Base-by-base conservation (phyloP, 2,113 vertebrate species). In the Zapus hudsonius region DNA sequence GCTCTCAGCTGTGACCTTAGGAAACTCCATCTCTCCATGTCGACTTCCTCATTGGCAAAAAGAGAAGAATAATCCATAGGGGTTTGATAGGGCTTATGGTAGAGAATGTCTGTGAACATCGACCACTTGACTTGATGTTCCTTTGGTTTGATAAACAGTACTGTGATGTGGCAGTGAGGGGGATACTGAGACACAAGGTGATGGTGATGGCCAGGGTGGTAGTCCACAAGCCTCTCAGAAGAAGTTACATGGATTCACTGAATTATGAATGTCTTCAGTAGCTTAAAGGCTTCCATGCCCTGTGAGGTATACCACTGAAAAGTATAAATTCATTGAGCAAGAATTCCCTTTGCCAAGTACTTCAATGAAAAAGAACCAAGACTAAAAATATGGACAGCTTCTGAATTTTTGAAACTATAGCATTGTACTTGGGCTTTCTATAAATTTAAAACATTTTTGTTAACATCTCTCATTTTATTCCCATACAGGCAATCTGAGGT, bases 21-120 rank as follows among this genome's bases (percentile, higher is more conserved):
- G 63, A 93, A 94, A 94, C 59, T 67, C 64, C 25, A n/a, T 84
- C 81, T 92, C 76, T 79, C 89, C 47, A 82, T 79, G 82, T 89
- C 76, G 27, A 70, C 87, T 92, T 89, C 70, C 84, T 90, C 76
- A 64, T 33, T 47, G 33, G 86, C 81, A 93, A 89, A 87, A 92
- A 67, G 40, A 23, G 25, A 85, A 38, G 23, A 22, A 23, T 40
- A 69, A 59, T 84, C 94, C 70, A n/a, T 36, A 84, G 42, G 17
- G 17, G 22, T 63, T 36, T 33, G 5, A 0, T 23, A 63, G 59
- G 76, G 52, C 47, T 94, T 84, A 67, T 57, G 25, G 73, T 42
- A 87, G 69, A 82, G 57, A 57, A n/a, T 52, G 19, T 80, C 83
- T 11, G 22, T 47, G 76, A 82, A 66, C 22, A 36, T 88, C 79